Percentiles rank a stretch among this genome's conserved stretches.
Evolutionary conservation across 2,888 invertebrate species (phyloP).

Genomic region (Amphiduros pacificus): DNA sequence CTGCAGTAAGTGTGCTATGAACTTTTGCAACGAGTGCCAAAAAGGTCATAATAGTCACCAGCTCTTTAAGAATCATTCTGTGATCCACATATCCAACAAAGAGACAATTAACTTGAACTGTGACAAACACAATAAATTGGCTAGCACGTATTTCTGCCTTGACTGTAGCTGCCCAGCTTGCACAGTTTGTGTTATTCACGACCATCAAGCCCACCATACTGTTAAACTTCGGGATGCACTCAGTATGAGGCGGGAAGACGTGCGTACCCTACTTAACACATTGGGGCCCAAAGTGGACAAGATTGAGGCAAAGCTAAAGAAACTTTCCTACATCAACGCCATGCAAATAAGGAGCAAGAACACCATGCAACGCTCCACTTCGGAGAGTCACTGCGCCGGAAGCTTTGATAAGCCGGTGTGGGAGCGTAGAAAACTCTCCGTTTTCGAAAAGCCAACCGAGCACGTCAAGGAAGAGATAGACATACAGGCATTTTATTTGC

Average conservation of each 20-base stretch:
- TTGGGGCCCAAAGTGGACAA: conserved; percentile 19
- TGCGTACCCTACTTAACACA: conserved; percentile 23
- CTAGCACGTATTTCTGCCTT: conserved; percentile 25
- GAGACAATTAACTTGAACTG: conserved; percentile 18
- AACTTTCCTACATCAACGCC: conserved; percentile 1
- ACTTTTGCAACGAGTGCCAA: conserved; percentile 26
- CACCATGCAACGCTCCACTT: neutral
- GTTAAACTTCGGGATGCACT: conserved; percentile 23
- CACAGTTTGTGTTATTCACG: conserved; percentile 24
- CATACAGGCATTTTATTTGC: neutral
- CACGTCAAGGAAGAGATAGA: neutral
- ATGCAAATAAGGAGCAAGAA: neutral
- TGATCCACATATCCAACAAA: conserved; percentile 29
- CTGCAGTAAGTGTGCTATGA: conserved; percentile 28
- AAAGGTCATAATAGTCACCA: conserved; percentile 17
- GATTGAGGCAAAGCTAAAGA: conserved; percentile 15
- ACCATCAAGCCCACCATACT: conserved; percentile 21
- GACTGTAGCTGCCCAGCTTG: conserved; percentile 25
- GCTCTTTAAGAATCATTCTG: conserved; percentile 25
- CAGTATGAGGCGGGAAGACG: conserved; percentile 17
- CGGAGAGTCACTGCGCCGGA: neutral
- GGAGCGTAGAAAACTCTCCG: neutral
- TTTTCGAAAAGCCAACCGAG: neutral
- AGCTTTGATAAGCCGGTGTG: neutral
- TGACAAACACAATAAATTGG: conserved; percentile 21